Conservation (phyloP, 2,888 invertebrate species). For the Tenthredo scrophulariae region DNA sequence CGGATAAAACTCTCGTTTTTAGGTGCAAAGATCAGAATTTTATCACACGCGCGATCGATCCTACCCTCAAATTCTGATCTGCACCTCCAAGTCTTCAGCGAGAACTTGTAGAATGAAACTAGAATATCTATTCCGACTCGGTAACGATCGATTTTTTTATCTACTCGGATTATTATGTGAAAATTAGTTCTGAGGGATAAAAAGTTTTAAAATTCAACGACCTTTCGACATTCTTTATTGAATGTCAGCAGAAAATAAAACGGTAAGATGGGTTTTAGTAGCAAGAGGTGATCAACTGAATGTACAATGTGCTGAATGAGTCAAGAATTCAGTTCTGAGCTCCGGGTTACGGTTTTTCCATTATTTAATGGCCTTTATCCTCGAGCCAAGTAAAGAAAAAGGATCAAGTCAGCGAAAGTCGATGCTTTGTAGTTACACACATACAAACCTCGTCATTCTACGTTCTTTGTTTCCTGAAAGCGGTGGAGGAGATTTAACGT, state of each 20-base stretch:
- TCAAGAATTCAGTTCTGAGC: background rate
- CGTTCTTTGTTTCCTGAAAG: constrained; percentile 23
- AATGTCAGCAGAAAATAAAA: background rate
- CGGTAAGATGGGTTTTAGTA: background rate
- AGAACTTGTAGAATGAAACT: background rate
- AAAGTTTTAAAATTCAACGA: background rate
- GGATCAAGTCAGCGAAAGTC: constrained; percentile 32
- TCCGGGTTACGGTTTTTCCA: constrained; percentile 37
- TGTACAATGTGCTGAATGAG: constrained; percentile 1
- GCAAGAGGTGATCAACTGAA: background rate
- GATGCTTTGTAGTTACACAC: background rate
- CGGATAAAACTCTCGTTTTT: background rate
- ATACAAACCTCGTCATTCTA: constrained; percentile 7
- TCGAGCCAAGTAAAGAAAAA: constrained; percentile 10
- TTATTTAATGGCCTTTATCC: constrained; percentile 12
- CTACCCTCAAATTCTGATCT: background rate
- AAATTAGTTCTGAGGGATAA: background rate
- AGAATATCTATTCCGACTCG: background rate
- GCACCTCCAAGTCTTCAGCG: background rate
- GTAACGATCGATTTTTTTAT: background rate
- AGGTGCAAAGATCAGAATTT: background rate
- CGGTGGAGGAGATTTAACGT: background rate
- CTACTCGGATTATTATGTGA: background rate
- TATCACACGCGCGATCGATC: background rate
- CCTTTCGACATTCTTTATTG: background rate